Evolutionary conservation across 1,140 invertebrate species (phyloP).

Genomic region (Euglossa dilemma): DNA sequence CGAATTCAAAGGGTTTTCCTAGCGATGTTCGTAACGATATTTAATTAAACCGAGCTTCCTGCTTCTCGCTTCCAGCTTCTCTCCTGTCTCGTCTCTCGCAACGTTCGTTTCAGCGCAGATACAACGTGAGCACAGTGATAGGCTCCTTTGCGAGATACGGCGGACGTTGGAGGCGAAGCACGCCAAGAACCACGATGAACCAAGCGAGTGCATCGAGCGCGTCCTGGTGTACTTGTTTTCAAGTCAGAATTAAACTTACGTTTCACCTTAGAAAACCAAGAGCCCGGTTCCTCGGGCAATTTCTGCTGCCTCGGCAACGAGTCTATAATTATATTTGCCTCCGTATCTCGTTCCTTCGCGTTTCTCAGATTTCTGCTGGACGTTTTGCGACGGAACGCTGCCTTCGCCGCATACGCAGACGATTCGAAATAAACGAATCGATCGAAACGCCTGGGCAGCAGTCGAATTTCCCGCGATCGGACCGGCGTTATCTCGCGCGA

Average conservation of each 20-base stretch:
- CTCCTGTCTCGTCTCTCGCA: background rate
- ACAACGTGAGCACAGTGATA: background rate
- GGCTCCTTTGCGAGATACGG: background rate
- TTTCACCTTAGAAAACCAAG: slow-evolving; percentile 54
- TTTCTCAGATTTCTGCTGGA: slow-evolving; percentile 57
- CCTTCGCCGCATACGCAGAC: slow-evolving; percentile 35
- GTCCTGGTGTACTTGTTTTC: slow-evolving; percentile 25
- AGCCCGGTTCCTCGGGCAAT: slow-evolving; percentile 33
- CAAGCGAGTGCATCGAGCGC: background rate
- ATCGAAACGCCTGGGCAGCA: background rate
- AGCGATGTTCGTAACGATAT: background rate
- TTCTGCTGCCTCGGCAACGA: slow-evolving; percentile 61
- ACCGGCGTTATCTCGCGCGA: too few relatives aligned
- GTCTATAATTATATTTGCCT: slow-evolving; percentile 71
- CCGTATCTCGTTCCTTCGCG: slow-evolving; percentile 49
- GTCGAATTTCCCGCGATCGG: slow-evolving; percentile 2
- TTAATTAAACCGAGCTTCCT: background rate
- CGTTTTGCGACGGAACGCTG: slow-evolving; percentile 27
- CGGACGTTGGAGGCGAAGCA: background rate
- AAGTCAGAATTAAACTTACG: slow-evolving; percentile 59
- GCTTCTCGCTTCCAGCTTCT: background rate
- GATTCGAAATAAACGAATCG: slow-evolving; percentile 38
- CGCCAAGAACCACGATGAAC: background rate
- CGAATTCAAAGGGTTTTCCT: background rate
- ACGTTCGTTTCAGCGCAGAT: background rate